phyloP scores from a whole-genome alignment of 2,888 invertebrate species.

The Drosophila mettleri region DNA sequence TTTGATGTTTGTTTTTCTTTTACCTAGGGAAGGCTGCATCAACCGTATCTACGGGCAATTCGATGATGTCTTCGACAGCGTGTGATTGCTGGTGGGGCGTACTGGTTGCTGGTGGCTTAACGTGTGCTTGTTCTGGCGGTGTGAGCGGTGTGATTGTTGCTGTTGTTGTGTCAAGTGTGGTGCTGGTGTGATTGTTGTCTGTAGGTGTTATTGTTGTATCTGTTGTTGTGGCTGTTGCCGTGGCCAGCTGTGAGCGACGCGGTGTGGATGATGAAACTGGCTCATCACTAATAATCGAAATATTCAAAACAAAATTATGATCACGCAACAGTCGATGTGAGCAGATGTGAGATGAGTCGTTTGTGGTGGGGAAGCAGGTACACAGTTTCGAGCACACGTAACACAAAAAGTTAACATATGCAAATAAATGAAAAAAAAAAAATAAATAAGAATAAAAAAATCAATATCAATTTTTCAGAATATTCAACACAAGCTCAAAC shows the following conservation, averaged over 20 bases:
- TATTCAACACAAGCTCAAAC: conserved; percentile 60
- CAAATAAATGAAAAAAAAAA: conserved; percentile 61
- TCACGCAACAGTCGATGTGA: conserved; percentile 42
- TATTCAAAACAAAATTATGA: conserved; percentile 40
- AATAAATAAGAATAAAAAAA: conserved; percentile 33
- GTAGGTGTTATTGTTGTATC: conserved; percentile 47
- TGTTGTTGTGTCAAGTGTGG: conserved; percentile 68
- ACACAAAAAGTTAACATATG: conserved; percentile 74
- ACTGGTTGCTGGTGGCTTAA: conserved; percentile 75
- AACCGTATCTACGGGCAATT: conserved; percentile 82
- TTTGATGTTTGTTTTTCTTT: conserved; percentile 32
- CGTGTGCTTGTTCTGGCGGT: conserved; percentile 65
- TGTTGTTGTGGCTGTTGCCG: conserved; percentile 36
- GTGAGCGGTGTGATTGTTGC: conserved; percentile 77
- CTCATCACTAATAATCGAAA: conserved; percentile 73
- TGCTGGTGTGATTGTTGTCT: conserved; percentile 70
- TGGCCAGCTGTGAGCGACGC: conserved; percentile 69
- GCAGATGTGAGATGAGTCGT: conserved; percentile 37
- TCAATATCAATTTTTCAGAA: conserved; percentile 35
- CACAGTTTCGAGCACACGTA: conserved; percentile 74
- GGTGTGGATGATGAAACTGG: conserved; percentile 74
- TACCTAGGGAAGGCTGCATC: conserved; percentile 82
- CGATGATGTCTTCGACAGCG: conserved; percentile 75
- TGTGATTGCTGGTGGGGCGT: conserved; percentile 68
- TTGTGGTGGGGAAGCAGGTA: conserved; percentile 68